Evolutionary conservation across 2,113 vertebrate genomes (phyloP).

Genomic region (Progne subis): DNA sequence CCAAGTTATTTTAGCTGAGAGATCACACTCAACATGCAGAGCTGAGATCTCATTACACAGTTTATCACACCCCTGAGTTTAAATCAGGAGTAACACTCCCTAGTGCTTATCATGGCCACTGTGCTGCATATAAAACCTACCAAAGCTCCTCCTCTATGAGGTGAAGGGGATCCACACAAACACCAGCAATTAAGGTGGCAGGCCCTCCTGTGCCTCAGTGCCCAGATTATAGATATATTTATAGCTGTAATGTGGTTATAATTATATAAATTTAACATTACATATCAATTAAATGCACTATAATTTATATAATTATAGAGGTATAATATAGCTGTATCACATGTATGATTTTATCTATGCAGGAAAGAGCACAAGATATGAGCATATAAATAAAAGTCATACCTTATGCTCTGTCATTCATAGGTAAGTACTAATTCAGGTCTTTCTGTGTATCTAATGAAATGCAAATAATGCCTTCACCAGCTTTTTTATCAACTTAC

Average conservation of each 20-base stretch:
- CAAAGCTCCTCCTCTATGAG: not conserved
- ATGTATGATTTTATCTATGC: not conserved
- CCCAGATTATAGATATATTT: not conserved
- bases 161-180: not conserved
- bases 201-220: not conserved
- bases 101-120: not conserved
- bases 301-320: not conserved
- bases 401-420: not conserved
- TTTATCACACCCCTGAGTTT: conserved; percentile 47
- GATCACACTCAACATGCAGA: not conserved
- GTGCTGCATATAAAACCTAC: not conserved
- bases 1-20: not conserved
- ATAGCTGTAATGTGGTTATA: not conserved
- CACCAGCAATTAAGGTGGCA: not conserved
- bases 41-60: not conserved
- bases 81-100: conserved; percentile 39
- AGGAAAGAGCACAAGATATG: not conserved
- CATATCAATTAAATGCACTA: not conserved
- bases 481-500: not conserved
- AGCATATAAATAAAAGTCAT: not conserved
- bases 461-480: not conserved
- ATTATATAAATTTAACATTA: not conserved
- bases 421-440: not conserved
- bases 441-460: not conserved
- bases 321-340: not conserved